phyloP scores from a whole-genome alignment of 2,888 invertebrate species.

The Lumbricus terrestris region DNA sequence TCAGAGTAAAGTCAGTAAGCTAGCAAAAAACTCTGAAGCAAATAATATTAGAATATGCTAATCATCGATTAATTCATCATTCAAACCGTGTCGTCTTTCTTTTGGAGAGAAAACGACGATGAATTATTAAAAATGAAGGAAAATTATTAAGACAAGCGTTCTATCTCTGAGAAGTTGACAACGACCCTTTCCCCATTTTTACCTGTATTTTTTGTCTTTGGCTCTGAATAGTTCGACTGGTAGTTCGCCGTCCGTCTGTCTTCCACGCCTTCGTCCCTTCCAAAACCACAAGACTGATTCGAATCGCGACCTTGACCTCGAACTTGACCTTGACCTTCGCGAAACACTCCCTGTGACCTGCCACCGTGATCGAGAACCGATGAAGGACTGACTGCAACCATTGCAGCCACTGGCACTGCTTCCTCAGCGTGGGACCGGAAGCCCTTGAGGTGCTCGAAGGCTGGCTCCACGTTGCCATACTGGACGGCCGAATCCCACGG shows the following conservation, averaged over 20 bases:
- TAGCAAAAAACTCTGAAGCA: no score
- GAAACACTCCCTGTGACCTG: neutral
- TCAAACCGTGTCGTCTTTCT: no score
- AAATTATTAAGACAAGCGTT: no score
- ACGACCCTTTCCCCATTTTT: neutral
- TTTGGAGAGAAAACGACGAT: no score
- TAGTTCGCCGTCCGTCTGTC: neutral
- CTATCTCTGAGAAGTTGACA: no score
- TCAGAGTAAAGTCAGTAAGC: no score
- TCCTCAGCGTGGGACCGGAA: neutral
- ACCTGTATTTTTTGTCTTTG: neutral
- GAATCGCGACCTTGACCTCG: neutral
- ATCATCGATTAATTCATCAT: no score
- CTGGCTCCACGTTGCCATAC: slow-evolving; percentile 64
- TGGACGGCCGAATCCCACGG: slow-evolving; percentile 36
- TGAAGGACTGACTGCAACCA: no score
- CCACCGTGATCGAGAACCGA: neutral
- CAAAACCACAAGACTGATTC: neutral
- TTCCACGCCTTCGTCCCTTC: neutral
- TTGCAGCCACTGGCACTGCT: no score
- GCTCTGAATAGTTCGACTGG: neutral
- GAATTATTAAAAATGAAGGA: no score
- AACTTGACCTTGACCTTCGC: neutral
- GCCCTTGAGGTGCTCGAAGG: slow-evolving; percentile 63
- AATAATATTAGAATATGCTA: no score